Evolutionary conservation across 2,113 vertebrate species (phyloP), one percentile per base, ranked within the genome.

Genomic region (Pomatostomus ruficeps): DNA sequence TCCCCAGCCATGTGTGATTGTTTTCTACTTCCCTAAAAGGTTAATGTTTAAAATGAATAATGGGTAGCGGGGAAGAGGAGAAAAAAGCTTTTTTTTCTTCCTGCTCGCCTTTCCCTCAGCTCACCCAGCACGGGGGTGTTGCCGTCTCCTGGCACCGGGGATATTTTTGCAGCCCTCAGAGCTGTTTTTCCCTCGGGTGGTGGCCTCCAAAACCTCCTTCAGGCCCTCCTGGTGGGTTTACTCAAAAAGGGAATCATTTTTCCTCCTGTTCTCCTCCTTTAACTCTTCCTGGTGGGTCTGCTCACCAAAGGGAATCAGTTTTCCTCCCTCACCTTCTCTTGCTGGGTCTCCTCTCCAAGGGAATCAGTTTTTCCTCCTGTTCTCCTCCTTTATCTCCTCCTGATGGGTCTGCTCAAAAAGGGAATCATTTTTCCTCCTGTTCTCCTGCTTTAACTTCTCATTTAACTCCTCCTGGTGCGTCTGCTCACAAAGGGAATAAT

Each of bases 21-120:
- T 95, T 95, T 95, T 95, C 83, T 93, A 42, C 67, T 88, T 94
- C 79, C 54, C 85, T 93, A 95, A 93, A 97, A 97, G 93, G 94
- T 93, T 94, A 94, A 94, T 92, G 91, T 52, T 91, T 89, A 73
- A 92, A 92, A 91, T 94, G 93, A 93, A 75, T 89, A 93, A 89
- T 92, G 74, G 54, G 25, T 20, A 33, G 73, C 5, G 28, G 61
- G n/a, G 49, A 71, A 61, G 73, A 85, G 36, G 22, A 68, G 73
- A 57, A 87, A 38, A 18, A 78, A 52, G 31, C 7, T 11, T 66
- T 73, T 40, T 58, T 28, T 36, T 42, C 54, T 4, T 51, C 8
- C 62, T 24, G 12, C 63, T 46, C 10, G 9, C n/a, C 52, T 26
- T 58, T 52, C 51, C 66, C 72, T 67, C 54, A 38, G 58, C 71